These are phyloP conservation scores for Venustoraphidia nigricollis DNA, from an alignment of 2,888 invertebrate genomes.

Conservation along the genomic window DNA sequence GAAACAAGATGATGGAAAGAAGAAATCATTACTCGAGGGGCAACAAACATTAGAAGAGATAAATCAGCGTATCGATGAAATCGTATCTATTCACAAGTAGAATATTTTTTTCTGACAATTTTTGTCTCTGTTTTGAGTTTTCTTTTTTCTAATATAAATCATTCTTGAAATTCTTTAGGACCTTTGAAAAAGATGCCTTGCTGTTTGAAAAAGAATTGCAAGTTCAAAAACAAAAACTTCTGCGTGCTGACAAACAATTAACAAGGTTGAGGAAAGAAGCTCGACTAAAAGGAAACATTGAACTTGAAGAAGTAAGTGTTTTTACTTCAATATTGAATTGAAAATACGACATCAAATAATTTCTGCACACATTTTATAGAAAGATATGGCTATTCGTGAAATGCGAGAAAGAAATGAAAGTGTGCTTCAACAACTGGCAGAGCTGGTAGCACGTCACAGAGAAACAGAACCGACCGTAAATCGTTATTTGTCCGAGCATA, in stretches of 20 bases:
- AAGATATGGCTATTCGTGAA: conserved; percentile 39
- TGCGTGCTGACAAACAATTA: conserved; percentile 29
- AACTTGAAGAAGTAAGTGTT: conserved; percentile 16
- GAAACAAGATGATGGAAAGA: conserved; percentile 1
- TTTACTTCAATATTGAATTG: not conserved
- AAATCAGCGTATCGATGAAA: not conserved
- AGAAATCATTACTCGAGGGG: not conserved
- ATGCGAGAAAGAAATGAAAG: conserved; percentile 40
- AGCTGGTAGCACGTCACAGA: conserved; percentile 25
- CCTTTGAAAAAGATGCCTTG: conserved; percentile 5
- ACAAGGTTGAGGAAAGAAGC: conserved; percentile 27
- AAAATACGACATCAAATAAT: not conserved
- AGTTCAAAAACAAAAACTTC: conserved; percentile 24
- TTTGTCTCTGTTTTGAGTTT: too few relatives aligned
- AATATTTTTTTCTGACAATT: too few relatives aligned
- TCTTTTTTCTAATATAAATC: too few relatives aligned
- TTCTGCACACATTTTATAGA: conserved; percentile 21
- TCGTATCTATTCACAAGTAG: too few relatives aligned
- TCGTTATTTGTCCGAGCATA: conserved; percentile 19
- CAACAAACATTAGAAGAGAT: not conserved
- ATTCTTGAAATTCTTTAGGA: conserved; percentile 3
- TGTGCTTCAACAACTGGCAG: conserved; percentile 36
- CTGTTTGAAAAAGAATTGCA: conserved; percentile 10
- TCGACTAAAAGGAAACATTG: conserved; percentile 17
- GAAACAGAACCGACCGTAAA: conserved; percentile 20